phyloP scores from a whole-genome alignment of 2,888 invertebrate genomes.

The Heterodera filipjevi region DNA sequence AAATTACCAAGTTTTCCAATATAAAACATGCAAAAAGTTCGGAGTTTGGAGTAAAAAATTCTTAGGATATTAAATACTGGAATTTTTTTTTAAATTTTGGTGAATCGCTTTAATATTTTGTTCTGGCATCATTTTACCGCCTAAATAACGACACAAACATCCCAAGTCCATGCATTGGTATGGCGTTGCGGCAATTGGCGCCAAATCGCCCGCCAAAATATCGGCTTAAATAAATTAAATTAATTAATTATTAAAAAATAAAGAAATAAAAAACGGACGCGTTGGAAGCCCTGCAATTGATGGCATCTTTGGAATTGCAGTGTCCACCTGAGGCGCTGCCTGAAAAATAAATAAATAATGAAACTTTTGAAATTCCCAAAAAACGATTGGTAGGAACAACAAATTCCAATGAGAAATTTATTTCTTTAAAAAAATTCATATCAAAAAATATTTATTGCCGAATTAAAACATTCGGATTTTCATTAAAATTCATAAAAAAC shows the following conservation, averaged over 20 bases:
- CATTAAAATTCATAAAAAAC: too few relatives aligned
- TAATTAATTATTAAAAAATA: background rate
- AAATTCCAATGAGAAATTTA: too few relatives aligned
- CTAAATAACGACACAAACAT: conserved; percentile 58
- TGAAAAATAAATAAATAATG: background rate
- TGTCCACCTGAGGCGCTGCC: background rate
- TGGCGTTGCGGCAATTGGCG: conserved; percentile 54
- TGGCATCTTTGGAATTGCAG: conserved; percentile 2
- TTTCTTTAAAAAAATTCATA: too few relatives aligned
- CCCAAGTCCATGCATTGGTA: conserved; percentile 61
- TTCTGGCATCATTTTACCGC: conserved; percentile 39
- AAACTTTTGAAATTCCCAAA: too few relatives aligned
- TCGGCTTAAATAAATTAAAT: background rate
- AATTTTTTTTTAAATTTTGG: too few relatives aligned
- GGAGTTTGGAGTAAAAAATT: too few relatives aligned
- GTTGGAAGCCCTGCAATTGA: background rate
- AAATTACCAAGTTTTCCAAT: too few relatives aligned
- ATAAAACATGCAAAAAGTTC: too few relatives aligned
- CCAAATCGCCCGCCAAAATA: conserved; percentile 55
- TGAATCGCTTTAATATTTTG: conserved; percentile 2
- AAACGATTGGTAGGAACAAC: too few relatives aligned
- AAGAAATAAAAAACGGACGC: background rate
- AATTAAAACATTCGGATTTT: too few relatives aligned
- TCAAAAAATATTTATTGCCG: too few relatives aligned
- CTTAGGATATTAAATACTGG: too few relatives aligned